Evolutionary conservation across 2,113 vertebrate species (phyloP).

Genomic region (Zosterops pallidus): DNA sequence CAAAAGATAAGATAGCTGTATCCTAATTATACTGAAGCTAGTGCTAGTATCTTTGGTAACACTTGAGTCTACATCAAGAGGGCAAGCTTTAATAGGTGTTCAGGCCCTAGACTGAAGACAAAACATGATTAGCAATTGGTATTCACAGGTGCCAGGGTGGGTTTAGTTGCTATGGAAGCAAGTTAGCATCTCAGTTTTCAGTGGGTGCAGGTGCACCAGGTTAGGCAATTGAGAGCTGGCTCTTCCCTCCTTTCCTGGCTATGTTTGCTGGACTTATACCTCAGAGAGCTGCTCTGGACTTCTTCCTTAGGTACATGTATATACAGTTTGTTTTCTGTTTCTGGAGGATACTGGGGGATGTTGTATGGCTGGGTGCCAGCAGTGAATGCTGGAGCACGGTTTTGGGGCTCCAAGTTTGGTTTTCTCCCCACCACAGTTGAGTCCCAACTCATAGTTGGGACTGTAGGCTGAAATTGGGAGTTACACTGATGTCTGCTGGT

Average conservation of each 20-base stretch:
- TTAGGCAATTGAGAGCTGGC: not conserved
- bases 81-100: not conserved
- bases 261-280: not conserved
- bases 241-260: not conserved
- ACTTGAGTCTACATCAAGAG: not conserved
- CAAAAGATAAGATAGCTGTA: not conserved
- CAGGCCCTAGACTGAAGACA: not conserved
- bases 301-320: rapidly evolving
- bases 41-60: not conserved
- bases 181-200: not conserved
- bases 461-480: not conserved
- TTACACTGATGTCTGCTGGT: not conserved
- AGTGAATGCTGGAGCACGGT: rapidly evolving
- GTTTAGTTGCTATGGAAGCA: not conserved
- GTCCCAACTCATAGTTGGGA: rapidly evolving
- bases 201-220: not conserved
- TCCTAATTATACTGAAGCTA: not conserved
- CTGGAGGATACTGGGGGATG: rapidly evolving
- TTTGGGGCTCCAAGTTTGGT: not conserved
- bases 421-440: rapidly evolving
- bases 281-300: not conserved
- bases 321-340: not conserved
- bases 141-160: not conserved
- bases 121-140: not conserved
- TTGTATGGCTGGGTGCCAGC: not conserved